Evolutionary conservation across 1,140 invertebrate species (phyloP), one percentile per base, ranked within the genome.

Genomic region (Brachionus manjavacas): DNA sequence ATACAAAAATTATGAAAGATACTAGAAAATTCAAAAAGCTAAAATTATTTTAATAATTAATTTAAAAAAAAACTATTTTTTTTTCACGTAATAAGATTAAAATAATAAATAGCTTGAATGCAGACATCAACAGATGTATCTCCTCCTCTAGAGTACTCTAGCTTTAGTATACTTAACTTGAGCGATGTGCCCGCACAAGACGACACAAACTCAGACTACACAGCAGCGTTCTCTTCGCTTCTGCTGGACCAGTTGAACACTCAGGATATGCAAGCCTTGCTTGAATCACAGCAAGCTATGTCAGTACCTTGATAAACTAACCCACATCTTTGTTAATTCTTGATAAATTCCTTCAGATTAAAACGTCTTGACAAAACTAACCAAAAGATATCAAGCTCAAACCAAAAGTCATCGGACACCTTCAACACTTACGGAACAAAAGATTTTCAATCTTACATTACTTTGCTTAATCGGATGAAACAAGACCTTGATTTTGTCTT

Each of bases 381-480:
- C 60, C 31, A 41, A 39, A 20, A 14, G 23, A 14, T 64, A 14
- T 14, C 35, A 11, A 64, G 11, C 4, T 35, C 39, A 31, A 81
- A 64, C 20, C 52, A 64, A 9, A 39, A 31, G 23, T 81, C 79
- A 14, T 8, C 16, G 1, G 49, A 66, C 4, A 81, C 79, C 7
- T 81, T 14, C n/a, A 60, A 46, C 35, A n/a, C 52, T 20, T 68
- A 46, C 23, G 79, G 23, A 41, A 16, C 9, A 16, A 81, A 81
- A 68, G 79, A 81, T 25, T 68, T 81, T 41, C 79, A 81, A 25
- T 81, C 79, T 11, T 64, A 60, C n/a, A 81, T 81, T n/a, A 41
- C 28, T 64, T 46, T 81, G 16, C 31, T 81, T 7, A 35, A 20
- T 68, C n/a, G 31, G 6, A 81, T 81, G 79, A 60, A 68, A 66